Conservation (phyloP, 2,888 invertebrate species). For the Polylopha cassiicola region DNA sequence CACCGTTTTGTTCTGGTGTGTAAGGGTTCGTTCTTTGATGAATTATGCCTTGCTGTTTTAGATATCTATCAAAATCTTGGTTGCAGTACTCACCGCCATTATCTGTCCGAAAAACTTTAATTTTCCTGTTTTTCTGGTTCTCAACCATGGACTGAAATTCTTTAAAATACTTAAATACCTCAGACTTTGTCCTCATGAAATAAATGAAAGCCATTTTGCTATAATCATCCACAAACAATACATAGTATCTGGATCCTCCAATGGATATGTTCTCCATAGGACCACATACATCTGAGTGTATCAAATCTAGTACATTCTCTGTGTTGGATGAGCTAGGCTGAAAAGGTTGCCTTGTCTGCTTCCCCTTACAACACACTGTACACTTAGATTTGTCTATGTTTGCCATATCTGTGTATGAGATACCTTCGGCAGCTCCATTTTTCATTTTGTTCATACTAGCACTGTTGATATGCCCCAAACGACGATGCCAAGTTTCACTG, state of each 20-base stretch:
- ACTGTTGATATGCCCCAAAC: constrained; percentile 25
- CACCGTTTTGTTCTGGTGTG: constrained; percentile 22
- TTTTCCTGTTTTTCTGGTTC: constrained; percentile 22
- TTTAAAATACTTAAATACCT: constrained; percentile 18
- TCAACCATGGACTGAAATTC: constrained; percentile 19
- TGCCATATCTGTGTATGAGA: constrained; percentile 1
- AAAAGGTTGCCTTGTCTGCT: constrained; percentile 14
- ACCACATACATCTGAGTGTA: constrained; percentile 17
- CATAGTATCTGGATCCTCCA: constrained; percentile 5
- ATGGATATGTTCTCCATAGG: constrained; percentile 10
- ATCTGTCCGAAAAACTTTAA: constrained; percentile 22
- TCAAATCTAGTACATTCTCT: constrained; percentile 1
- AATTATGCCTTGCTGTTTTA: constrained; percentile 22
- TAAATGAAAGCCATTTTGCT: constrained; percentile 16
- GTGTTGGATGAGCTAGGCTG: constrained; percentile 6
- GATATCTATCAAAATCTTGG: constrained; percentile 24
- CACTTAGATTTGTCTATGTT: constrained; percentile 14
- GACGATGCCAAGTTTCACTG: constrained; percentile 22
- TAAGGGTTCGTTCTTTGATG: constrained; percentile 25
- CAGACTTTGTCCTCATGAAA: constrained; percentile 10
- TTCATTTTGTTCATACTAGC: constrained; percentile 25
- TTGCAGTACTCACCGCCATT: constrained; percentile 27
- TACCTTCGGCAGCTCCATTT: constrained; percentile 19
- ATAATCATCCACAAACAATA: constrained; percentile 8
- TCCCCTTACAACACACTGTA: constrained; percentile 21